Conservation (phyloP, 2,888 invertebrate species). For the Zele albiditarsus region DNA sequence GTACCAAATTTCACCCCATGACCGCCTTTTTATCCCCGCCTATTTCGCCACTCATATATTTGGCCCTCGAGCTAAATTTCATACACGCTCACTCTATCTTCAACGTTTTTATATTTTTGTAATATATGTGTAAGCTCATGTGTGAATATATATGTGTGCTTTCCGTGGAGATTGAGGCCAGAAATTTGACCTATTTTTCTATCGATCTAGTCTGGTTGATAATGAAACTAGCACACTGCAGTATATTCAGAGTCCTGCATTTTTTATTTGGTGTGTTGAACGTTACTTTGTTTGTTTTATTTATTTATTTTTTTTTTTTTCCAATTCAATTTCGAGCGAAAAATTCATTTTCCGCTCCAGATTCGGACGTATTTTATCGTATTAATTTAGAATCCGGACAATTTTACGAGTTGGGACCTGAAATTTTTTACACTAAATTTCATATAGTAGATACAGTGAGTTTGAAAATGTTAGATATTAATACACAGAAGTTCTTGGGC, state of each 20-base stretch:
- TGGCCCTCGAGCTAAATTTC: not conserved
- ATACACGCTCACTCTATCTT: not conserved
- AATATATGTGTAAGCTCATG: not conserved
- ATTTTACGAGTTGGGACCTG: too few species aligned
- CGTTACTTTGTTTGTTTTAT: not conserved
- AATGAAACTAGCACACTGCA: slow-evolving; percentile 52
- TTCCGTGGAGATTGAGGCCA: slow-evolving; percentile 40
- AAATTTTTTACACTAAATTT: too few species aligned
- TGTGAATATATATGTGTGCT: not conserved
- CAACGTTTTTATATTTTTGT: not conserved
- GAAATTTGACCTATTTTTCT: slow-evolving; percentile 70
- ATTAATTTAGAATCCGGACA: too few species aligned
- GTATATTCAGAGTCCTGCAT: slow-evolving; percentile 17
- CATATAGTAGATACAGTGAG: not conserved
- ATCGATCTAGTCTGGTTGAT: slow-evolving; percentile 58
- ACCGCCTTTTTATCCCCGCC: slow-evolving; percentile 27
- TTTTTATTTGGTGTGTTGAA: not conserved
- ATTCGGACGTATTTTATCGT: too few species aligned
- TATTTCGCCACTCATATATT: slow-evolving; percentile 3
- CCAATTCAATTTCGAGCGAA: too few species aligned
- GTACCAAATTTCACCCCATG: slow-evolving; percentile 5
- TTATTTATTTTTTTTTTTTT: too few species aligned
- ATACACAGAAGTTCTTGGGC: not conserved
- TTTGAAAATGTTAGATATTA: not conserved
- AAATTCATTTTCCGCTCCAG: too few species aligned